Base-by-base conservation (phyloP, 2,888 invertebrate genomes). In the Cheilosia grossa region DNA sequence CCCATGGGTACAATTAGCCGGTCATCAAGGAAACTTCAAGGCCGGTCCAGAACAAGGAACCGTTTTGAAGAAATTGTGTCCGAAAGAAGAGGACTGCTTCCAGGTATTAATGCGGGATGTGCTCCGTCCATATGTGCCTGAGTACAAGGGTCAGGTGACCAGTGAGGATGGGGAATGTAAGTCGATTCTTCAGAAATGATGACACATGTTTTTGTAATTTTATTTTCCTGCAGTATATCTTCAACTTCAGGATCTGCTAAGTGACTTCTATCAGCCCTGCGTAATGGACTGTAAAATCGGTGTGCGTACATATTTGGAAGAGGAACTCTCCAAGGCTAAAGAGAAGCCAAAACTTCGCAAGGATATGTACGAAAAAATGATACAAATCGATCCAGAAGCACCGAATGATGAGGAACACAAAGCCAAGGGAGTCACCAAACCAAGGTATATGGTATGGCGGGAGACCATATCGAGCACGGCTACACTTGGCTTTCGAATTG, bases 361-460 rank as follows among this genome's bases (percentile, higher is more conserved):
- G 94, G 98, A 98, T 91, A 98, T 98, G 98, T 98, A 98, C 90
- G 97, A 98, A 89, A 98, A 98, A 93, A 98, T 98, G 98, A 96
- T 98, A 86, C 97, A 98, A 91, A 97, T 98, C 59, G 98, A 98
- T 91, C 95, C 96, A 2, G 94, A 93, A 87, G 98, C 98, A 0
- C 98, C 98, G 4, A 96, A 96, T 37, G 95, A 96, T 67, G 98
- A 98, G 90, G 98, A 98, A 91, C 96, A 97, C 89, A 93, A 95
- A 87, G 94, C 97, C 88, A 96, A 97, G 93, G 98, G 97, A 19
- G 97, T 98, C 1, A 98, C 98, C 3, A 98, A 98, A 92, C 97
- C 98, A 0, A 94, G 99, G 17, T 97, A 98, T 92, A 97, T 97
- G 97, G 94, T 98, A 54, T 98, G 98, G 97, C 93, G 99, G 72